Percentiles rank a stretch among this genome's conserved stretches.
Evolutionary conservation across 2,888 invertebrate species (phyloP).

Genomic region (Loripinus fragilis): DNA sequence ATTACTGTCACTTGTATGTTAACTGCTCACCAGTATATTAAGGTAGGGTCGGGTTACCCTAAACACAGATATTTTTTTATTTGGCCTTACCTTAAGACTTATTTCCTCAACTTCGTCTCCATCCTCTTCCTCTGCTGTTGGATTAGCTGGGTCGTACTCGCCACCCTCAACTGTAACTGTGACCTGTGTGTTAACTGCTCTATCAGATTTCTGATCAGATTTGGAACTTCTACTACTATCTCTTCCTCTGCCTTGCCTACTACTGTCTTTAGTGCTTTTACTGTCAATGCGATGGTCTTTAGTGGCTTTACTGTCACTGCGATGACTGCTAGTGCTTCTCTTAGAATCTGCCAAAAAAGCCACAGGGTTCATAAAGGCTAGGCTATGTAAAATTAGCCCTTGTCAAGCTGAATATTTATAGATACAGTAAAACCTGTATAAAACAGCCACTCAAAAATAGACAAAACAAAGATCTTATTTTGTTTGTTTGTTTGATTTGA

Average conservation of each 20-base stretch:
- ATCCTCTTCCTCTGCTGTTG: conserved; percentile 61
- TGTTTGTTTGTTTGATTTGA: no score
- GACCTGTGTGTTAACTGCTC: conserved; percentile 6
- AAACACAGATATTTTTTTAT: no score
- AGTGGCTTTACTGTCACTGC: conserved; percentile 29
- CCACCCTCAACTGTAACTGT: conserved; percentile 12
- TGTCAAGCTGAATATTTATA: no score
- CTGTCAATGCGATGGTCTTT: conserved; percentile 33
- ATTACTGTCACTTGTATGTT: conserved; percentile 15
- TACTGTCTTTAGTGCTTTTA: conserved; percentile 13
- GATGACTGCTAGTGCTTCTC: conserved; percentile 31
- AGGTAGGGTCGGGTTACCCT: no score
- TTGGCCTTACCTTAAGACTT: not conserved
- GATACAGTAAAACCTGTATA: no score
- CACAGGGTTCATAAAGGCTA: no score
- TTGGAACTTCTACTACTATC: not conserved
- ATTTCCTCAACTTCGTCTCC: not conserved
- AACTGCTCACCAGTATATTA: no score
- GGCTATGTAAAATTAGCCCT: no score
- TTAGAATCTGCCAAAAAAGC: conserved; percentile 25
- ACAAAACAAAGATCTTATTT: no score
- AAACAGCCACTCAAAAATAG: no score
- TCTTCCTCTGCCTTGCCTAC: not conserved
- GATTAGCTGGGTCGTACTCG: conserved; percentile 69
- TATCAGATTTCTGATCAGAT: not conserved